Evolutionary conservation across 2,113 vertebrate species (phyloP), one percentile per base, ranked within the genome.

Genomic region (Urocynchramus pylzowi): DNA sequence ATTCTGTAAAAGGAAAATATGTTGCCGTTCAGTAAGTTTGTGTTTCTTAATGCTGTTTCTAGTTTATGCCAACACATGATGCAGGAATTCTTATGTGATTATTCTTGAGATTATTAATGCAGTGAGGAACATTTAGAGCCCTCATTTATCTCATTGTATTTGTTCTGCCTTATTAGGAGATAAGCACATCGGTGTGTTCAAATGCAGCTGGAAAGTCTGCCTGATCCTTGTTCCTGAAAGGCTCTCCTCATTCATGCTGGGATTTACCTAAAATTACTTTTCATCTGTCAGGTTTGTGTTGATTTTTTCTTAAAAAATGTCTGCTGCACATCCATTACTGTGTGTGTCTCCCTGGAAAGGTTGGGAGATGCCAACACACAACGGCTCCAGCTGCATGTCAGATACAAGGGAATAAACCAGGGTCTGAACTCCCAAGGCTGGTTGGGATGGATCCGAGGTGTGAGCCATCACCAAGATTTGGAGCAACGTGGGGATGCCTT

Each of bases 381-480:
- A 16, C 19, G 2, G 21, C n/a, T 59, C 9, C 17, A 16, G n/a
- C 47, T 10, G 27, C 5, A 1, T 12, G 24, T 7, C 35, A 19
- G 17, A 5, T 10, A 3, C 0, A 13, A 61, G 7, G 24, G 42
- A 7, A 26, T 10, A 6, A 4, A 19, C 5, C 24, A 21, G 17
- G 6, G n/a, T 26, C 27, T 6, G 21, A 24, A 9, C 20, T 27
- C 6, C 8, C 7, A 2, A 2, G n/a, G 28, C 7, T 22, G 4
- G 6, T 0, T 13, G 31, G 42, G 44, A 4, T 5, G 28, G 9
- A 6, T 12, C 7, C 0, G 1, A 13, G 2, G 0, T 3, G 35
- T 31, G 44, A 60, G 17, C 13, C 27, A 7, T 5, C 28, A 13
- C 39, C 6, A 6, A 71, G 14, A 3, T 19, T 3, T 10, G 60